phyloP scores from a whole-genome alignment of 2,797 vertebrate species.

The Allobates femoralis region DNA sequence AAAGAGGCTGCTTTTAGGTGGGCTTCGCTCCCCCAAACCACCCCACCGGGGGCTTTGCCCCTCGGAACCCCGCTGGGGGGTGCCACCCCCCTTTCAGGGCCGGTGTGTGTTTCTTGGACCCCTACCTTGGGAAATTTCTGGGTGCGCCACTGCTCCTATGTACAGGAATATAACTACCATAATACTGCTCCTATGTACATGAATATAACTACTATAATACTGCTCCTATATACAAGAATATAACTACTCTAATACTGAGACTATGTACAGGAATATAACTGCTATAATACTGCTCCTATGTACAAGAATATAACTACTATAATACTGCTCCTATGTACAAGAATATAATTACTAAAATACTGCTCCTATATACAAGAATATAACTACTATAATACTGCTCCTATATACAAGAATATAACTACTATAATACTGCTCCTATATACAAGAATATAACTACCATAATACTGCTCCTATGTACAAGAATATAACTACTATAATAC shows the following conservation, averaged over 20 bases:
- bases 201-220: neutral
- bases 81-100: no score
- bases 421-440: constrained; percentile 11
- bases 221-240: neutral
- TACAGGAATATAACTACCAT: no score
- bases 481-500: constrained; percentile 13
- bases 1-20: no score
- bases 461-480: constrained; percentile 3
- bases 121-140: no score
- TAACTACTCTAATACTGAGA: neutral
- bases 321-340: neutral
- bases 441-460: constrained; percentile 15
- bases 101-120: no score
- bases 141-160: neutral
- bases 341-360: neutral
- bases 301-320: neutral
- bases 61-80: no score
- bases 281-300: neutral
- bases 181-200: neutral
- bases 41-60: no score
- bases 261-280: neutral
- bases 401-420: constrained; percentile 13
- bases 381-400: neutral
- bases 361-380: neutral
- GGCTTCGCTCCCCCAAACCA: no score